Percentiles rank a stretch among this genome's conserved stretches.
Conservation (phyloP, 2,113 vertebrate genomes). For the Dendrocopos noguchii region DNA sequence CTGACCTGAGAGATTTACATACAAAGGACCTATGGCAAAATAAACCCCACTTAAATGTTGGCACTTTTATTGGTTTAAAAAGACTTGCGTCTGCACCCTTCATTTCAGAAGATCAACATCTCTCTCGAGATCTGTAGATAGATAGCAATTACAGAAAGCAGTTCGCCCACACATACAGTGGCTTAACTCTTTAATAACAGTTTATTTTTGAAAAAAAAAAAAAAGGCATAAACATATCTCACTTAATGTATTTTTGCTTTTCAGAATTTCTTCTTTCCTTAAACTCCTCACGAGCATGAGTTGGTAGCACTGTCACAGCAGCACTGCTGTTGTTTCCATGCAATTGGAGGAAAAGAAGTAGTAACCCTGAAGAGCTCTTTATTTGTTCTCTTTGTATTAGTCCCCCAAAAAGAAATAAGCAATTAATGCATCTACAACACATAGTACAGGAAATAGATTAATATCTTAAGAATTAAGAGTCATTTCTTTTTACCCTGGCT, state of each 20-base stretch:
- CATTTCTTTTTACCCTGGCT: background rate
- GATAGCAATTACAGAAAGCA: conserved; percentile 74
- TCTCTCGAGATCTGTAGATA: conserved; percentile 53
- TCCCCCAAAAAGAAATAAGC: background rate
- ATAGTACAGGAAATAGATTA: background rate
- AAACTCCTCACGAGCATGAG: background rate
- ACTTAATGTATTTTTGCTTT: background rate
- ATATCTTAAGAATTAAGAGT: background rate
- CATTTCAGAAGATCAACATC: conserved; percentile 62
- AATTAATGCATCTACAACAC: background rate
- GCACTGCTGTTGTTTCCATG: rapidly evolving
- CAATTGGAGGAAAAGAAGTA: background rate
- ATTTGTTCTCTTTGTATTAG: background rate
- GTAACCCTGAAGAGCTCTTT: background rate
- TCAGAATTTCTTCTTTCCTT: background rate
- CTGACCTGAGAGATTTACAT: conserved; percentile 65
- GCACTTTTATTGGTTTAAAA: conserved; percentile 72
- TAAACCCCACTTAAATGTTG: background rate
- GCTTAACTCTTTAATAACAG: conserved; percentile 67
- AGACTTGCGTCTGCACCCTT: conserved; percentile 74
- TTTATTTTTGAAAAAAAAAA: conserved; percentile 35
- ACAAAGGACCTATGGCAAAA: conserved; percentile 69
- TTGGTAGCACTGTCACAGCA: background rate
- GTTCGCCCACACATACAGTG: conserved; percentile 63
- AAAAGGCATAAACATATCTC: background rate